Percentiles rank a stretch among this genome's conserved stretches.
Conservation (phyloP, 2,113 vertebrate genomes). For the Pterophyllum scalare region DNA sequence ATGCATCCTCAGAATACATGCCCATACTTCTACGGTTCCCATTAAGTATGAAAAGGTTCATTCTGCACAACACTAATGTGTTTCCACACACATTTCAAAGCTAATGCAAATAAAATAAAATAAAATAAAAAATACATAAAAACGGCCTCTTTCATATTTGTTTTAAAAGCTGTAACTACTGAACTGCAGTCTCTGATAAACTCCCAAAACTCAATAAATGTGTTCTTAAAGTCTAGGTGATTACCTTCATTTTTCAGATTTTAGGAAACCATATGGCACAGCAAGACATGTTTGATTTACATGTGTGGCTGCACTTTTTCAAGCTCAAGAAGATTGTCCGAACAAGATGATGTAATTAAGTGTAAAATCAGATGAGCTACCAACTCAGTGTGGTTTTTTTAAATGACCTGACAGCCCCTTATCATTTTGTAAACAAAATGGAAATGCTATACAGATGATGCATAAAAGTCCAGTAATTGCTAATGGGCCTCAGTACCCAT, state of each 20-base stretch:
- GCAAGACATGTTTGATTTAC: background rate
- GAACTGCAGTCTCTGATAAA: background rate
- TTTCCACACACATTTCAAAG: background rate
- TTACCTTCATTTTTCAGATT: slow-evolving; percentile 6
- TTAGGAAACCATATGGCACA: background rate
- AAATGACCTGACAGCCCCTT: slow-evolving; percentile 10
- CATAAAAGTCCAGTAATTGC: background rate
- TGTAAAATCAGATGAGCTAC: background rate
- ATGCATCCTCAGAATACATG: background rate
- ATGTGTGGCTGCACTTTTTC: background rate
- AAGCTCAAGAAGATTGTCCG: background rate
- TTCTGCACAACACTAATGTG: background rate
- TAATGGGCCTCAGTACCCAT: background rate
- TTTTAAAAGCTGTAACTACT: background rate
- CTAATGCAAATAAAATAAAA: background rate
- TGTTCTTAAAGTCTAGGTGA: background rate
- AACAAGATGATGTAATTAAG: slow-evolving; percentile 24
- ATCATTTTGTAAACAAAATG: background rate
- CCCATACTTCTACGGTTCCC: background rate
- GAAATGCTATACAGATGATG: background rate
- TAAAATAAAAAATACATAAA: background rate
- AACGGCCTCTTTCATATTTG: background rate
- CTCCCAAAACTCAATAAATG: background rate
- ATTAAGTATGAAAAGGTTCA: background rate
- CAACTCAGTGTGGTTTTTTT: background rate